Percentiles rank a stretch among this genome's conserved stretches.
Evolutionary conservation across 2,113 vertebrate genomes (phyloP).

Genomic region (Seriola dumerili): DNA sequence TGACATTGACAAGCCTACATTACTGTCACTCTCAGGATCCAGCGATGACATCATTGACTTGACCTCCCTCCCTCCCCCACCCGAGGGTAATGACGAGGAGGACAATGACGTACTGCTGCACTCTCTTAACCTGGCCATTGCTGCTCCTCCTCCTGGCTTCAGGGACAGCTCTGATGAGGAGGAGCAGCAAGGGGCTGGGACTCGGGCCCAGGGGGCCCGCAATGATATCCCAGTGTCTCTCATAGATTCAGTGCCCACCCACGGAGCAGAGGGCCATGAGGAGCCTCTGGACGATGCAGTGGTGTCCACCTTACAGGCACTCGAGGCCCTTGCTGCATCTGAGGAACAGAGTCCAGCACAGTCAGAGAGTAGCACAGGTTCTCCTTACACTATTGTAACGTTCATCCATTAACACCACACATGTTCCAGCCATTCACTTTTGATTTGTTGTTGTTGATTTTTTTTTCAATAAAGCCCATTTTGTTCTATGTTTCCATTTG

Average conservation of each 20-base stretch:
- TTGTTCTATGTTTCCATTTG: constrained; percentile 82
- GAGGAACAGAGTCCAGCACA: constrained; percentile 91
- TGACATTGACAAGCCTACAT: constrained; percentile 90
- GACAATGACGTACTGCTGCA: constrained; percentile 94
- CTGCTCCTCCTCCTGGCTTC: constrained; percentile 97
- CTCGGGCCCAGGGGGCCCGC: constrained; percentile 77
- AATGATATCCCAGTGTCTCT: constrained; percentile 97
- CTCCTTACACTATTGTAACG: constrained; percentile 97
- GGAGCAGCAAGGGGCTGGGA: constrained; percentile 88
- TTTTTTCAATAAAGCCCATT: constrained; percentile 84
- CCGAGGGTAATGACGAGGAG: constrained; percentile 94
- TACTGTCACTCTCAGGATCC: constrained; percentile 94
- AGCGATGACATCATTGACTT: constrained; percentile 99
- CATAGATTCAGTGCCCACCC: constrained; percentile 95
- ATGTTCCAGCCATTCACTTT: constrained; percentile 85
- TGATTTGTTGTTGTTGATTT: constrained; percentile 81
- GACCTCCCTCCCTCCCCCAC: constrained; percentile 98
- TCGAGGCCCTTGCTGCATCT: constrained; percentile 94
- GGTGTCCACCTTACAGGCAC: constrained; percentile 93
- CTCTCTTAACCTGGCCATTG: constrained; percentile 97
- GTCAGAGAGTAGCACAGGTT: constrained; percentile 98
- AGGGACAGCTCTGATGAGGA: constrained; percentile 99
- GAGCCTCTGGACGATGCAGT: constrained; percentile 90
- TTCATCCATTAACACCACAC: constrained; percentile 94
- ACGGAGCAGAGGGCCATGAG: constrained; percentile 86